A percentile compares a stretch with the other conserved stretches of the same genome.
phyloP scores from a whole-genome alignment of 2,797 vertebrate species.

The Periparus ater region DNA sequence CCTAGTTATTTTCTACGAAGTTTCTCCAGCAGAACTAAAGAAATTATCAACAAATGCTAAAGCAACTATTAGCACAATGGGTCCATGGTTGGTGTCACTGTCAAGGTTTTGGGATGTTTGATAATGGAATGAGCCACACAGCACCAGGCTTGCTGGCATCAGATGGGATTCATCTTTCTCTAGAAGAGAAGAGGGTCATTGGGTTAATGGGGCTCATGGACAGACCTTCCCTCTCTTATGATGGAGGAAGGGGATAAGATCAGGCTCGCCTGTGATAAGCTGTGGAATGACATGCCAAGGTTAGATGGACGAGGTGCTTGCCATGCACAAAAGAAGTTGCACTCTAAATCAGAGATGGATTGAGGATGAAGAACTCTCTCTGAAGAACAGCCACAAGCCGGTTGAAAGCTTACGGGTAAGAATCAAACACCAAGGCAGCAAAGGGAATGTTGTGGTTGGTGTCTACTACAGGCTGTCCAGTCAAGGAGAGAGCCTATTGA shows the following conservation, averaged over 20 bases:
- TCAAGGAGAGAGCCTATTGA: not conserved
- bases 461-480: not conserved
- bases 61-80: not conserved
- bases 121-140: not conserved
- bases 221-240: not conserved
- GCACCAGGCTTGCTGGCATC: not conserved
- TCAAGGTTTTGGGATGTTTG: not conserved
- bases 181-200: not conserved
- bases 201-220: not conserved
- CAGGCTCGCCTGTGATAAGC: not conserved
- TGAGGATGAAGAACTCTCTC: not conserved
- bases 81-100: not conserved
- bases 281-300: not conserved
- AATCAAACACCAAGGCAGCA: not conserved
- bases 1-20: not conserved
- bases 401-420: not conserved
- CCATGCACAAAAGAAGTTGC: not conserved
- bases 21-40: not conserved
- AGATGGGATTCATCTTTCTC: not conserved
- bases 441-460: not conserved
- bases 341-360: not conserved
- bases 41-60: not conserved
- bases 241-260: not conserved
- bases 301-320: not conserved
- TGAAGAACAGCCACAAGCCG: not conserved